Percentiles rank a stretch among this genome's conserved stretches.
These are phyloP conservation scores for Agriopis marginaria DNA, from an alignment of 2,888 invertebrate species.

Conservation along the genomic window DNA sequence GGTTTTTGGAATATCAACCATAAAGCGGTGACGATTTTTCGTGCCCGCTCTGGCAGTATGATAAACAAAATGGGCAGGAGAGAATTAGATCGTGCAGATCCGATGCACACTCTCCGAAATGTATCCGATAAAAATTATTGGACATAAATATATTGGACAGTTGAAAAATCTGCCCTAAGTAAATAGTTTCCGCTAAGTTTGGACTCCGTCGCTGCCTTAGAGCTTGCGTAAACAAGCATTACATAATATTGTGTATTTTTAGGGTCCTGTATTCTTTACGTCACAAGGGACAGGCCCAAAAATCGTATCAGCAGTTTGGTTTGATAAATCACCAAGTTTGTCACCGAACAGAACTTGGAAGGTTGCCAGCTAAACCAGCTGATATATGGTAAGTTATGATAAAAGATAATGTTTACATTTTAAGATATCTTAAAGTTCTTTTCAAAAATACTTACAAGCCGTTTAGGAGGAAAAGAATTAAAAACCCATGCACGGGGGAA, in stretches of 20 bases:
- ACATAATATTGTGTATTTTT: constrained; percentile 20
- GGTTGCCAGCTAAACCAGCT: constrained; percentile 32
- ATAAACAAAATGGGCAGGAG: too few species aligned
- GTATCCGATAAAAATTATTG: too few species aligned
- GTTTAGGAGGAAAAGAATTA: too few species aligned
- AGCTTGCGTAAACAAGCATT: constrained; percentile 12
- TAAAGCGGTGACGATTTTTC: too few species aligned
- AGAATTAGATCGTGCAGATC: too few species aligned
- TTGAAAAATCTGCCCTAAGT: constrained; percentile 6
- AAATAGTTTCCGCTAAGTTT: background rate
- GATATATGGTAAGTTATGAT: background rate
- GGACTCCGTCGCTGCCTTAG: background rate
- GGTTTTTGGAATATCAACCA: too few species aligned
- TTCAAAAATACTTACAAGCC: background rate
- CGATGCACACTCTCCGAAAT: too few species aligned
- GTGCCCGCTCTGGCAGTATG: too few species aligned
- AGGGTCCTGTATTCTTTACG: constrained; percentile 20
- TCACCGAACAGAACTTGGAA: constrained; percentile 37
- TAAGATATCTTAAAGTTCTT: background rate
- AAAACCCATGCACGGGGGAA: too few species aligned
- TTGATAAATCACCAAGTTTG: constrained; percentile 41
- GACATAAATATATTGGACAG: background rate
- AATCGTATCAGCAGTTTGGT: constrained; percentile 39
- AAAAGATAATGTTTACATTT: constrained; percentile 7
- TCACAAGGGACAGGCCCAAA: constrained; percentile 21